Evolutionary conservation across 2,797 vertebrate species (phyloP).

Genomic region (Anas bahamensis): DNA sequence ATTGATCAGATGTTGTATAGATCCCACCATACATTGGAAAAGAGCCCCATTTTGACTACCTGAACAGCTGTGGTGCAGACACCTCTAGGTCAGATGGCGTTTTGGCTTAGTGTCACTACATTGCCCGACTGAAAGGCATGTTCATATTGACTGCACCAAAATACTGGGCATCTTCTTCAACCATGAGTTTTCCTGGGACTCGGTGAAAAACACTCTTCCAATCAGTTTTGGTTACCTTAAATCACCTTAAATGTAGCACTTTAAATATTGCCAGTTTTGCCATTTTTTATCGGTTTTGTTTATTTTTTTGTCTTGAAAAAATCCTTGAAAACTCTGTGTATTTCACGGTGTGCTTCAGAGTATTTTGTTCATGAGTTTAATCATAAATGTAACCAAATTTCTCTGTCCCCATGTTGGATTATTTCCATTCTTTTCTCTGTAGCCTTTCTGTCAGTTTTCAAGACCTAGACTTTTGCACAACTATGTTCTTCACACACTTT

Average conservation of each 20-base stretch:
- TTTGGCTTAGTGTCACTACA: not conserved
- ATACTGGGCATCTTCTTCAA: fast-evolving
- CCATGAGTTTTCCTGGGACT: not conserved
- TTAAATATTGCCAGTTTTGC: not conserved
- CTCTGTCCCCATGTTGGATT: not conserved
- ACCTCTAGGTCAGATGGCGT: not conserved
- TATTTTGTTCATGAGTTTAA: not conserved
- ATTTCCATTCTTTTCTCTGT: not conserved
- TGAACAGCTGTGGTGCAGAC: not conserved
- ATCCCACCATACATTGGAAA: not conserved
- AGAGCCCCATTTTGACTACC: not conserved
- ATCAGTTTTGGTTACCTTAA: not conserved
- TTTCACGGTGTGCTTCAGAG: not conserved
- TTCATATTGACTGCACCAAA: not conserved
- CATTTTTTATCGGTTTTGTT: no score
- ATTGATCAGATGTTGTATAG: fast-evolving
- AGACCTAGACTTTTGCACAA: not conserved
- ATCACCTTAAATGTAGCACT: not conserved
- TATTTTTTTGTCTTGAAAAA: not conserved
- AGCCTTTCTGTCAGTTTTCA: not conserved
- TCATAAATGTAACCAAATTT: not conserved
- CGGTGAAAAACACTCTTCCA: not conserved
- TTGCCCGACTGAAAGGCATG: fast-evolving
- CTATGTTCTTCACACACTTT: not conserved
- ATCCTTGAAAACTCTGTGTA: not conserved